phyloP scores from a whole-genome alignment of 2,113 vertebrate species.

The Mixornis gularis region DNA sequence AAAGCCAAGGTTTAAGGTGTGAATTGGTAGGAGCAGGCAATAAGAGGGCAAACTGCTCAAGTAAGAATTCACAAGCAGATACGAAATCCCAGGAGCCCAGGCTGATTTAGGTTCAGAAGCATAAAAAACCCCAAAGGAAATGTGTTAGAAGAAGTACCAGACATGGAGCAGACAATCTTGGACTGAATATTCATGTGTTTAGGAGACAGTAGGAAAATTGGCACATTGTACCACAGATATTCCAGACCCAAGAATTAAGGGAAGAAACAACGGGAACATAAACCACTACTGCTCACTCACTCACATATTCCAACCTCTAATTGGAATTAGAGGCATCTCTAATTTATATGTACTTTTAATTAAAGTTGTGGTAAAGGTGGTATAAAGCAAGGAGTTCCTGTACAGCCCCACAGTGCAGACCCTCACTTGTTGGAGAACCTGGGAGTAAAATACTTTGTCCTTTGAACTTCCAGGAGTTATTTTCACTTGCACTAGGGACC shows the following conservation, averaged over 20 bases:
- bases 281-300: background rate
- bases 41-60: background rate
- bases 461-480: background rate
- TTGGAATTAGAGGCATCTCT: background rate
- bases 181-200: fast-evolving
- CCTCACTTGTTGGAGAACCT: background rate
- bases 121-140: background rate
- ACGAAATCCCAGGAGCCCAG: background rate
- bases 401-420: background rate
- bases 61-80: background rate
- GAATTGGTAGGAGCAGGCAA: background rate
- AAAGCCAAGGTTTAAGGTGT: background rate
- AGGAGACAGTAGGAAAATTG: background rate
- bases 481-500: background rate
- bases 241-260: background rate
- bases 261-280: background rate
- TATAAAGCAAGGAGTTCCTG: background rate
- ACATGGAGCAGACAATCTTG: background rate
- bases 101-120: background rate
- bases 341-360: background rate
- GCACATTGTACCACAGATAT: background rate
- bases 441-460: background rate
- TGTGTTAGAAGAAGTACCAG: background rate
- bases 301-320: background rate
- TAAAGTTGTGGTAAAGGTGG: background rate